Conservation (phyloP, 2,113 vertebrate species). For the Tonatia bakeri region DNA sequence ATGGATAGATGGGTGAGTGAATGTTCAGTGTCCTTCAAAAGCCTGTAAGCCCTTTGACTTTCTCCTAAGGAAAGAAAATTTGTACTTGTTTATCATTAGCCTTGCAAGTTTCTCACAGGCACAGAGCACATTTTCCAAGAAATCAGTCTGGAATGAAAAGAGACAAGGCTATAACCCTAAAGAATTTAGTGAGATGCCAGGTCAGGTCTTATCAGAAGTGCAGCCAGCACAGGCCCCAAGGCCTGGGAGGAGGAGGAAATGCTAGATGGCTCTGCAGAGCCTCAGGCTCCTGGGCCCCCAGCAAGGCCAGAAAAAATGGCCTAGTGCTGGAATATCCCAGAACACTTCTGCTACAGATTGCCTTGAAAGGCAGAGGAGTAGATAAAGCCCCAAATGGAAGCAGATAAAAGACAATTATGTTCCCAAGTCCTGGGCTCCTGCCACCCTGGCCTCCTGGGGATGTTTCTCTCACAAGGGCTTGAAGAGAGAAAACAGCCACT, state of each 20-base stretch:
- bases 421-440: neutral
- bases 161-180: neutral
- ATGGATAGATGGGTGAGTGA: neutral
- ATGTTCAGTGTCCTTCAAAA: neutral
- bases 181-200: neutral
- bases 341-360: neutral
- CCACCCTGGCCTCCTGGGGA: neutral
- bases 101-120: neutral
- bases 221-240: neutral
- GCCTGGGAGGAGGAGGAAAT: neutral
- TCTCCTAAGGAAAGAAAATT: neutral
- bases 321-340: neutral
- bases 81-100: neutral
- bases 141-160: neutral
- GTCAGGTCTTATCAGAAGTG: neutral
- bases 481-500: conserved; percentile 37
- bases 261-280: rapidly evolving
- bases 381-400: neutral
- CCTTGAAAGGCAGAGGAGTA: neutral
- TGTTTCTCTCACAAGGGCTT: conserved; percentile 37
- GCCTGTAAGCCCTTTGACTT: neutral
- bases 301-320: neutral
- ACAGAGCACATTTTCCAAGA: neutral
- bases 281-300: neutral
- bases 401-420: neutral